A percentile compares a stretch with the other conserved stretches of the same genome.
Conservation (phyloP, 2,888 invertebrate genomes). For the Didymodactylos carnosus region DNA sequence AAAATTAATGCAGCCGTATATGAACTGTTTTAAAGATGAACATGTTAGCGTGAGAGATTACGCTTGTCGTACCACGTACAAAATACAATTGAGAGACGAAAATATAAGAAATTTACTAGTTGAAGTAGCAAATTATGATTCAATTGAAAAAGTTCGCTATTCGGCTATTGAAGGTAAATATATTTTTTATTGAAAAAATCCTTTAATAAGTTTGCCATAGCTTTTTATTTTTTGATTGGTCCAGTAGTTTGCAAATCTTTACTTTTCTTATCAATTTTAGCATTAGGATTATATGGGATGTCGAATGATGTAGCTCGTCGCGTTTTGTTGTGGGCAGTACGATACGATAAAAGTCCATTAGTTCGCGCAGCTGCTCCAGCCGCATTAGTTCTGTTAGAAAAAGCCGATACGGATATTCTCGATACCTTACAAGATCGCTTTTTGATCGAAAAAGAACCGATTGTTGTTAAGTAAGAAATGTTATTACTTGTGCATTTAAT, state of each 20-base stretch:
- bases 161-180: slow-evolving; percentile 30
- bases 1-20: slow-evolving; percentile 28
- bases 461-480: slow-evolving; percentile 19
- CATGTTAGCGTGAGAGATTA: slow-evolving; percentile 30
- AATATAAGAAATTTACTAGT: slow-evolving; percentile 25
- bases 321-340: slow-evolving; percentile 29
- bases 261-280: slow-evolving; percentile 18
- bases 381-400: slow-evolving; percentile 22
- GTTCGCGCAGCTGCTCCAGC: slow-evolving; percentile 33
- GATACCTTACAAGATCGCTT: slow-evolving; percentile 29
- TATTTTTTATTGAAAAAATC: no score
- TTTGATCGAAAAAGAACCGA: slow-evolving; percentile 25
- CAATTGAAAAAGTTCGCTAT: slow-evolving; percentile 33
- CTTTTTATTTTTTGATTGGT: neutral
- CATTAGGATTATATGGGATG: slow-evolving; percentile 27
- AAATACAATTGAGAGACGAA: slow-evolving; percentile 26
- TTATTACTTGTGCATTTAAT: slow-evolving; percentile 20
- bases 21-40: slow-evolving; percentile 29
- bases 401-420: slow-evolving; percentile 24
- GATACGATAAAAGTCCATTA: slow-evolving; percentile 28
- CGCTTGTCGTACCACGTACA: slow-evolving; percentile 28
- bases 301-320: slow-evolving; percentile 22
- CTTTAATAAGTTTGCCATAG: neutral
- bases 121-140: slow-evolving; percentile 28
- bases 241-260: neutral